These are phyloP conservation scores for Spisula subtruncata DNA, from an alignment of 2,888 invertebrate species.

Conservation along the genomic window DNA sequence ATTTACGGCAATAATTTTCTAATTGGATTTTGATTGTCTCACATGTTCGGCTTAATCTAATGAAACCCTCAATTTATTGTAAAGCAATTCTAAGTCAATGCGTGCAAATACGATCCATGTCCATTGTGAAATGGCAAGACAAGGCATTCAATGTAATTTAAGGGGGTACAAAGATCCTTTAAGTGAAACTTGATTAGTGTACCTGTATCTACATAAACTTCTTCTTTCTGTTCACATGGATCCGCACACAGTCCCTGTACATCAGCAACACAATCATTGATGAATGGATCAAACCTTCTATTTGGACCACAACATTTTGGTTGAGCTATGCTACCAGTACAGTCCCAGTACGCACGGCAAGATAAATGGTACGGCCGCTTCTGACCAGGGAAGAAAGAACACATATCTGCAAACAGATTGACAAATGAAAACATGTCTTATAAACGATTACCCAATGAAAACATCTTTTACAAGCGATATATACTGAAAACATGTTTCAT, in stretches of 20 bases:
- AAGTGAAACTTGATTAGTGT: not conserved
- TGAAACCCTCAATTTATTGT: too few relatives aligned
- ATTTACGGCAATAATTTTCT: too few relatives aligned
- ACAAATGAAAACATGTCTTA: not conserved
- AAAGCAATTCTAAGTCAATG: too few relatives aligned
- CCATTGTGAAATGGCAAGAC: too few relatives aligned
- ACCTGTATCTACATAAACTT: not conserved
- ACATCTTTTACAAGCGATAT: too few relatives aligned
- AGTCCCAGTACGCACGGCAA: slow-evolving; percentile 67
- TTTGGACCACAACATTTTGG: slow-evolving; percentile 59
- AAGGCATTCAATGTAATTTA: too few relatives aligned
- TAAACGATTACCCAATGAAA: too few relatives aligned
- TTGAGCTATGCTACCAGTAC: slow-evolving; percentile 28
- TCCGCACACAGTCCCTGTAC: slow-evolving; percentile 50
- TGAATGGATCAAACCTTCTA: slow-evolving; percentile 58
- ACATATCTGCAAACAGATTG: slow-evolving; percentile 48
- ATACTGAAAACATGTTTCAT: not conserved
- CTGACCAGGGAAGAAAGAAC: slow-evolving; percentile 39
- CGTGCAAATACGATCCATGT: too few relatives aligned
- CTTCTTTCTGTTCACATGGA: slow-evolving; percentile 37
- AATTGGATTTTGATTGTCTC: too few relatives aligned
- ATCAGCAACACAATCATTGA: slow-evolving; percentile 54
- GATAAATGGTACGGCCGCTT: slow-evolving; percentile 57
- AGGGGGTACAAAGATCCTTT: too few relatives aligned
- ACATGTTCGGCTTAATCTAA: too few relatives aligned